Evolutionary conservation across 2,888 invertebrate species (phyloP), one percentile per base, ranked within the genome.

Genomic region (Trissoscelio sp.): DNA sequence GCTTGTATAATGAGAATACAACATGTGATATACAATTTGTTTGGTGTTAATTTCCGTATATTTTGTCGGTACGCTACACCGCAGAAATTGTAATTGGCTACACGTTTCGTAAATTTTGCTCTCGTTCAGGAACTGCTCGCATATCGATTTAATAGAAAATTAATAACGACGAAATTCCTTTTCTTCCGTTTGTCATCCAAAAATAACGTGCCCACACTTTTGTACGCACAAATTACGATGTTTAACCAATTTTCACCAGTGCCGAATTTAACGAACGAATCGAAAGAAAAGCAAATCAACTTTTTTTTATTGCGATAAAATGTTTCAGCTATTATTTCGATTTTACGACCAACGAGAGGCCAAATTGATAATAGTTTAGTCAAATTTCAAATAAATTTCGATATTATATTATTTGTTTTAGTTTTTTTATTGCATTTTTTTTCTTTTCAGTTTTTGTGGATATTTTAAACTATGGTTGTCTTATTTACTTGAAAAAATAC

Each of bases 1-100:
- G 87, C 88, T 84, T 42, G 46, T 31, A 14, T 24, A 75, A 67
- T 58, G 75, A 60, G 60, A 77, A 60, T 69, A 44, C 34, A 62
- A 62, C 60, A 18, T 67, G 39, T 67, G 46, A 51, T 44, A 20
- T 11, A 58, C 53, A 77, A 77, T 67, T 51, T 44, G 58, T 75
- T 75, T 39, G 34, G 46, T 53, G 57, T 67, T 51, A 75, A 67
- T 66, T 67, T 69, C 14, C 24, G 34, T 77, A 34, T 14, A 67
- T 67, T 77, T 60, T 34, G 60, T 14, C 20, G n/a, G n/a, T 4
- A 18, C 18, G 11, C 28, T 6, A 18, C 3, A 24, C 55, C 55
- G 64, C 64, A 37, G 39, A 62, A 73, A 60, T 62, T 73, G 62
- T 62, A 73, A 73, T 62, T 62, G 34, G 55, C 42, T 62, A 51